Base-by-base conservation (phyloP, 2,113 vertebrate species). In the Notarius quadriscutis region DNA sequence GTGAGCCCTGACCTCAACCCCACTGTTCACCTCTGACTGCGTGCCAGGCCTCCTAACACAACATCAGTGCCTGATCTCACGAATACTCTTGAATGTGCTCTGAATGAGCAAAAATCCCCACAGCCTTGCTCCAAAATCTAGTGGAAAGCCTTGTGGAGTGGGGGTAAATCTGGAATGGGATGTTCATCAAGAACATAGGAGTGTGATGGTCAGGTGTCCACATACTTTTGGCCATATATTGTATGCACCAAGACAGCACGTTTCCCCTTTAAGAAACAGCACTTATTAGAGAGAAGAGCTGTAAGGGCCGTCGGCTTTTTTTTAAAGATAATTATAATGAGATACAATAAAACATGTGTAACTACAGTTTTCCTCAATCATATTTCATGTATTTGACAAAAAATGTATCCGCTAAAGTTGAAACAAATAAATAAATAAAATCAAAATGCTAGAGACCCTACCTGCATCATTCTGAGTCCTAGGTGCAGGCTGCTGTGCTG, bases 401-500 rank as follows among this genome's bases (percentile, higher is more conserved):
- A 14, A n/a, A 22, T 72, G 34, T 48, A 48, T 62, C n/a, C 20
- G n/a, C 2, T 18, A 10, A 65, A n/a, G 25, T 11, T 10, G 0
- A 65, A 67, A 18, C 2, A 20, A 74, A 18, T 41, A 41, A 41
- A 34, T 34, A 2, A 41, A 41, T 2, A 41, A 41, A 41, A 41
- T 41, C 48, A 2, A 51, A 6, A 2, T 27, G 55, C 17, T 4
- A 4, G 14, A 79, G 14, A 79, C 77, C 3, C 15, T 71, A 62
- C 50, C 22, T 18, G 3, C 72, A 95, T 92, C 93, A 87, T 92
- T 81, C 53, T 86, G 83, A 84, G 90, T 88, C 41, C 55, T n/a
- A 27, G 87, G 6, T 77, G 91, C 85, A n/a, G 82, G 60, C 77
- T 77, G 51, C 0, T 83, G 55, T 1, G 18, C 60, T 30, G 62